phyloP scores from a whole-genome alignment of 2,113 vertebrate genomes.

The Cyanoderma ruficeps region DNA sequence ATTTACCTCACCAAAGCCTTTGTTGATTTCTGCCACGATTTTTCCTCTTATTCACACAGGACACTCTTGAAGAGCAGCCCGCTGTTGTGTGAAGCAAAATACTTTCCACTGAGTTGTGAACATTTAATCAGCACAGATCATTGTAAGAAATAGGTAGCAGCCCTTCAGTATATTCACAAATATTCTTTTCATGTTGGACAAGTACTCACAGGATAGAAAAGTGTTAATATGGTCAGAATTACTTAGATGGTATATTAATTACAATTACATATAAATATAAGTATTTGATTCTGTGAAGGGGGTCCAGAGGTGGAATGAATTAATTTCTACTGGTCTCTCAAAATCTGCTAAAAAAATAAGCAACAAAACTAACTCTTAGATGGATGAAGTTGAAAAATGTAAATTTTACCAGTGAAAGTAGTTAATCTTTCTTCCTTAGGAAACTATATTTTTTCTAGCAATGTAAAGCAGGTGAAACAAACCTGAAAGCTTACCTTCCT shows the following conservation, averaged over 20 bases:
- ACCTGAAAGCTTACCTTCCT: neutral
- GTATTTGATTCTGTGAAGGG: neutral
- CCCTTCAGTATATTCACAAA: neutral
- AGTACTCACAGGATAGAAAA: neutral
- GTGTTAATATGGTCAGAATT: neutral
- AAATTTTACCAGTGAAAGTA: neutral
- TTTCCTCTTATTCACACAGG: neutral
- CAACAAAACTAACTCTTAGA: neutral
- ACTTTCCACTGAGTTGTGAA: neutral
- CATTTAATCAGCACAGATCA: neutral
- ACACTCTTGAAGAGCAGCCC: neutral
- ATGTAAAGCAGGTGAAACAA: neutral
- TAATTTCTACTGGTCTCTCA: neutral
- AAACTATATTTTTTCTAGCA: rapidly evolving
- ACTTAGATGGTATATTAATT: neutral
- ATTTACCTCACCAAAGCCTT: neutral
- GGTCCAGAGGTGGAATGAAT: neutral
- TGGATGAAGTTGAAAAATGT: neutral
- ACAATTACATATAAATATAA: neutral
- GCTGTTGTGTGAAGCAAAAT: neutral
- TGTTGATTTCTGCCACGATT: neutral
- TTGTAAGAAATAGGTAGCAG: neutral
- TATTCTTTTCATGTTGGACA: neutral
- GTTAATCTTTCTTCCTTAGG: neutral
- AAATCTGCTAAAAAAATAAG: neutral